Conservation (phyloP, 2,888 invertebrate species). For the Ormia ochracea region DNA sequence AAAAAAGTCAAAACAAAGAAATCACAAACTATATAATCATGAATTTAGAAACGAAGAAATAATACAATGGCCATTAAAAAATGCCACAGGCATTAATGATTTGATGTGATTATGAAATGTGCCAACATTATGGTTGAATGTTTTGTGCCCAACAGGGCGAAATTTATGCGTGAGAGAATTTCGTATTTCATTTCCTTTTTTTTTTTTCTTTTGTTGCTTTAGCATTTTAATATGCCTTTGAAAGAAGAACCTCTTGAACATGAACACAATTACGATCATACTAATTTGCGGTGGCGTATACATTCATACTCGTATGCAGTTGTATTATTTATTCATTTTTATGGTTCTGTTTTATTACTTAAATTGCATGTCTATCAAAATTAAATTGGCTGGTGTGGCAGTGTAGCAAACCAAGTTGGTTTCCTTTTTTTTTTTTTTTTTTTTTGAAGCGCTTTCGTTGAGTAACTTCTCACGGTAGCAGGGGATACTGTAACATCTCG, state of each 20-base stretch:
- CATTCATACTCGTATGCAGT: too few species aligned
- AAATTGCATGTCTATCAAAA: slow-evolving; percentile 42
- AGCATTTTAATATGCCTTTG: neutral
- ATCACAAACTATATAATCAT: slow-evolving; percentile 42
- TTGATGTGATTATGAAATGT: slow-evolving; percentile 47
- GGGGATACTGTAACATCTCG: slow-evolving; percentile 31
- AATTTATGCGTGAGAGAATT: slow-evolving; percentile 64
- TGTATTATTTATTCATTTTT: neutral
- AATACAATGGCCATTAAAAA: slow-evolving; percentile 11
- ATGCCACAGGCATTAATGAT: slow-evolving; percentile 39
- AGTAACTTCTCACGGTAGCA: slow-evolving; percentile 60
- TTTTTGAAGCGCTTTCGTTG: slow-evolving; percentile 1
- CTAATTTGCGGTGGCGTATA: slow-evolving; percentile 53
- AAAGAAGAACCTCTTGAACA: neutral
- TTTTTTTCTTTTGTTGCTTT: neutral
- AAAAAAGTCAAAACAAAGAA: neutral
- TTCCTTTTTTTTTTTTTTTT: neutral
- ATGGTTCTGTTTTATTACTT: neutral
- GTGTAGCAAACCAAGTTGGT: neutral
- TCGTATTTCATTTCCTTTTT: slow-evolving; percentile 34
- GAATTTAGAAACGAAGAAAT: slow-evolving; percentile 45
- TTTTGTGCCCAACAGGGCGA: slow-evolving; percentile 5
- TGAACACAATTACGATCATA: slow-evolving; percentile 9
- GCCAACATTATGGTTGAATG: slow-evolving; percentile 8
- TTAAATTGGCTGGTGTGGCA: slow-evolving; percentile 1